A percentile compares a stretch with the other conserved stretches of the same genome.
These are phyloP conservation scores for Salmo trutta DNA, from an alignment of 2,797 vertebrate genomes.

Conservation along the genomic window DNA sequence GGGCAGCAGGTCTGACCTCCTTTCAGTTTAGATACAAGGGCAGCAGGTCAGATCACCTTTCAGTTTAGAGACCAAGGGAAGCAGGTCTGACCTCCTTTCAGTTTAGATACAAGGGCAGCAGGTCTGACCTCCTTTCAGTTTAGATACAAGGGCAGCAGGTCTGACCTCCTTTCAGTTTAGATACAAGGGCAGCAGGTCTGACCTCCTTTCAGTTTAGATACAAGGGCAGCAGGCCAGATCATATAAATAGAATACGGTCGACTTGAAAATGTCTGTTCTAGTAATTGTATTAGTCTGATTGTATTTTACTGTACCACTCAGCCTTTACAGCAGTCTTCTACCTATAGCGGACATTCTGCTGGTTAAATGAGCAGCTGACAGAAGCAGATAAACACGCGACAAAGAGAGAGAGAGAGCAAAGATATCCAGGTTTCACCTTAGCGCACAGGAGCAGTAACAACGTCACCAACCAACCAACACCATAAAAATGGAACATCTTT, in stretches of 20 bases:
- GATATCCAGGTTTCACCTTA: constrained; percentile 30
- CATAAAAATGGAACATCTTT: constrained; percentile 23
- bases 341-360: not conserved
- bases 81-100: too few species aligned
- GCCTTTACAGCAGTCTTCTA: not conserved
- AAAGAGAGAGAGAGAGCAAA: constrained; percentile 16
- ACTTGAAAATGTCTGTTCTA: not conserved
- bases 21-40: too few species aligned
- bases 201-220: too few species aligned
- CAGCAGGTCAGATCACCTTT: too few species aligned
- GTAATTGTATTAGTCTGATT: not conserved
- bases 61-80: too few species aligned
- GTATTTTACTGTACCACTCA: not conserved
- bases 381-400: constrained; percentile 12
- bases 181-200: too few species aligned
- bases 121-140: too few species aligned
- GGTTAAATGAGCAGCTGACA: constrained; percentile 27
- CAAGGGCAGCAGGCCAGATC: too few species aligned
- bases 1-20: too few species aligned
- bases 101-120: too few species aligned
- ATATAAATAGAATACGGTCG: not conserved
- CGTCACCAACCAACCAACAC: constrained; percentile 19
- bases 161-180: too few species aligned
- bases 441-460: constrained; percentile 22
- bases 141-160: too few species aligned